Conservation (phyloP, 1,140 invertebrate genomes). For the Danaus melanippus region DNA sequence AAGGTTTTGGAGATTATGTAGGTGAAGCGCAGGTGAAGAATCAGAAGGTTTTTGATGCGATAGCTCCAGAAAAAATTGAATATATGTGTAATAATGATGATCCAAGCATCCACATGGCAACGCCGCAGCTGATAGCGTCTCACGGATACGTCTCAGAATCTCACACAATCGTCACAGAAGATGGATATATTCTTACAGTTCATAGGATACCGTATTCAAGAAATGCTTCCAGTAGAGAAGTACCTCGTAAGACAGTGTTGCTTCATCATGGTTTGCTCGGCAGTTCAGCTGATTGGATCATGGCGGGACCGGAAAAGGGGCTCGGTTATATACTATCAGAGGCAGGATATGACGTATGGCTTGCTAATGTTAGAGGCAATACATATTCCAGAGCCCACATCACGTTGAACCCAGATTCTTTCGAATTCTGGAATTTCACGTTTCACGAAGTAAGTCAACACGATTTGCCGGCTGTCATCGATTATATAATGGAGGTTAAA, state of each 20-base stretch:
- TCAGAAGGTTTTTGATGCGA: conserved; percentile 43
- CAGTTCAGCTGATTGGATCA: conserved; percentile 83
- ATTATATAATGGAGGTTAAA: conserved; percentile 76
- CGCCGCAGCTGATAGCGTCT: conserved; percentile 74
- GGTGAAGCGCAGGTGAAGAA: conserved; percentile 32
- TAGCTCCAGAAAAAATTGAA: conserved; percentile 36
- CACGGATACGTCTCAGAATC: conserved; percentile 80
- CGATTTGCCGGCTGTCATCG: conserved; percentile 84
- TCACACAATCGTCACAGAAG: conserved; percentile 77
- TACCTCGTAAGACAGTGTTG: conserved; percentile 70
- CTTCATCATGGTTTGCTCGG: conserved; percentile 85
- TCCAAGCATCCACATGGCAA: conserved; percentile 55
- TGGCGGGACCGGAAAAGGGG: conserved; percentile 76
- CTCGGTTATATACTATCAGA: conserved; percentile 76
- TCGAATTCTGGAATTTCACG: conserved; percentile 77
- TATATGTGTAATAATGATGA: conserved; percentile 42
- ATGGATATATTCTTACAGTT: conserved; percentile 81
- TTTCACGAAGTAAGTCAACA: conserved; percentile 81
- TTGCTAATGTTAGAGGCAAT: conserved; percentile 78
- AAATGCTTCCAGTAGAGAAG: conserved; percentile 26
- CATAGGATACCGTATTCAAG: conserved; percentile 78
- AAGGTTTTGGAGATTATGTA: conserved; percentile 42
- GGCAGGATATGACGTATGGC: conserved; percentile 79
- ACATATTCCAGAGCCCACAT: conserved; percentile 74
- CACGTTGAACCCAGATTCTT: conserved; percentile 56